Base-by-base conservation (phyloP, 2,797 vertebrate genomes). In the Mycteria americana region DNA sequence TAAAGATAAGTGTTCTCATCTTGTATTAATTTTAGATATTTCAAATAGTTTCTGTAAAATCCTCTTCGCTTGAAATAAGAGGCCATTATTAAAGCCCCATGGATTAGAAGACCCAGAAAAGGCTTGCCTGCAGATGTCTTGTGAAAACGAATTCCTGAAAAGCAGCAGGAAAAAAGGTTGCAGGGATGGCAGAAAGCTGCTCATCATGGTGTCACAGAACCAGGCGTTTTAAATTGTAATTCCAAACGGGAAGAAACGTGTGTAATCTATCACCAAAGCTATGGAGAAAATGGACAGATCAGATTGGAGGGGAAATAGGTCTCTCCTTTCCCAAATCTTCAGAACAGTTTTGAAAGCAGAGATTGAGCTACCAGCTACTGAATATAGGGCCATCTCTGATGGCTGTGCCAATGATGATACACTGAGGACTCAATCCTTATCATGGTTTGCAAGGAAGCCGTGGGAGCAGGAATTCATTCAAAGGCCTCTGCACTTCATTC, bases 101-200 rank as follows among this genome's bases (percentile, higher is more conserved):
- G 62, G 73, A 93, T 84, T 11, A 78, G 41, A 94, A 82, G 41
- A 85, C 33, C 50, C 62, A 92, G 77, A 35, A 95, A 84, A 79
- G 31, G 69, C 72, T 81, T 84, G 65, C 35, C 41, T 95, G 73
- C 37, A 93, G 67, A 92, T 73, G 50, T 46, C 80, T 90, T 64
- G 74, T 25, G 50, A 82, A 90, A 96, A 90, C 0, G 0, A 94
- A 92, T 91, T 95, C 90, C 83, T 94, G 74, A 88, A 88, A 94
- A 94, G 74, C 86, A 89, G 50, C 41, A 90, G 54, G 69, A 84
- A 88, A 88, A 95, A 57, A 78, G n/a, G 80, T 9, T 79, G 53
- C 21, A 78, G 65, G 13, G 27, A 92, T 79, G 92, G 85, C 88
- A 95, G 41, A 78, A 92, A 84, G 88, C 64, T 95, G 41, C 85